These are phyloP conservation scores for Calvadosia cruxmelitensis DNA, from an alignment of 30 jellyfish, hydroid and myxozoan genomes.

Conservation along the genomic window DNA sequence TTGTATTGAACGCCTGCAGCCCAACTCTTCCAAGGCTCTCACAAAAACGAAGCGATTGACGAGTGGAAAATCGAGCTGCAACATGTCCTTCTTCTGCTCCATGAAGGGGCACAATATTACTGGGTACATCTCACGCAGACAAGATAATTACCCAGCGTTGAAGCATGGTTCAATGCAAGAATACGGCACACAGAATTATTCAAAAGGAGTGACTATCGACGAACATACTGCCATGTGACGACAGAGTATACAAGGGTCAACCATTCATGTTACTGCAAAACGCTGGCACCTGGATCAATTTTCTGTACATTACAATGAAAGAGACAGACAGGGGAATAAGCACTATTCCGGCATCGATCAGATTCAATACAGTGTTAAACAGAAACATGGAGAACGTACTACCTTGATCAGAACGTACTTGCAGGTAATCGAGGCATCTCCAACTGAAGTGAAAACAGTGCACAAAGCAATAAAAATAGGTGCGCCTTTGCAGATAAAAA, in stretches of 20 bases:
- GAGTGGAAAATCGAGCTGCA: too few relatives aligned
- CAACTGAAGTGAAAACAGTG: slow-evolving; percentile 12
- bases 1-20: too few relatives aligned
- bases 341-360: slow-evolving; percentile 11
- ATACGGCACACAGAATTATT: too few relatives aligned
- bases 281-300: too few relatives aligned
- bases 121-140: slow-evolving; percentile 16
- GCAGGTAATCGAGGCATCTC: slow-evolving; percentile 23
- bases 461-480: slow-evolving; percentile 8
- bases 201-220: too few relatives aligned
- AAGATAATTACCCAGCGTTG: slow-evolving; percentile 10
- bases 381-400: slow-evolving; percentile 1
- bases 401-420: slow-evolving; percentile 9
- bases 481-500: slow-evolving; percentile 3
- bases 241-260: too few relatives aligned
- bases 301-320: slow-evolving; percentile 4
- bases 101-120: too few relatives aligned
- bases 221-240: too few relatives aligned
- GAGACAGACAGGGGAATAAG: slow-evolving; percentile 3
- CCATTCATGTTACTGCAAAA: too few relatives aligned
- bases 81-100: too few relatives aligned
- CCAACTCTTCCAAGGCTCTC: too few relatives aligned
- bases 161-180: neutral
- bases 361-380: slow-evolving; percentile 12
- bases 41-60: too few relatives aligned